Percentiles rank a stretch among this genome's conserved stretches.
These are phyloP conservation scores for Idaea aversata DNA, from an alignment of 2,888 invertebrate genomes.

Conservation along the genomic window DNA sequence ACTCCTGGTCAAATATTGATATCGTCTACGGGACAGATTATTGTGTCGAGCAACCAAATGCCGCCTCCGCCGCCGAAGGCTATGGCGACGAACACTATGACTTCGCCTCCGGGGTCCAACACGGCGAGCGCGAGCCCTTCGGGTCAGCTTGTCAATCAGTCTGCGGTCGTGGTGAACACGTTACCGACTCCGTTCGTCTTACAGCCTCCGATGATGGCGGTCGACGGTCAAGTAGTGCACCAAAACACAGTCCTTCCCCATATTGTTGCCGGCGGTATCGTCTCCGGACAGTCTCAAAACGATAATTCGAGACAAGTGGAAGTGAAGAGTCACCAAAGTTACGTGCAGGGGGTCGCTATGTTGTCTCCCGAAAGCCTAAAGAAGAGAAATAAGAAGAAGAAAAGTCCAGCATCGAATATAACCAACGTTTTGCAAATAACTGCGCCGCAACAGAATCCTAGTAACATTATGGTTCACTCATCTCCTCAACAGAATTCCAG, in stretches of 20 bases:
- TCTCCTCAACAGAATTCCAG: constrained; percentile 72
- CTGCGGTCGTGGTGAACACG: constrained; percentile 90
- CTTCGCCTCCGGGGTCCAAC: constrained; percentile 83
- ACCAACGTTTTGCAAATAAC: constrained; percentile 86
- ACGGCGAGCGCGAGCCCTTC: constrained; percentile 83
- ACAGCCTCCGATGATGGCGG: constrained; percentile 88
- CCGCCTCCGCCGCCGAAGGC: constrained; percentile 83
- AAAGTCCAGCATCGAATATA: constrained; percentile 84
- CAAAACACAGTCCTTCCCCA: constrained; percentile 86
- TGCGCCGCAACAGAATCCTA: constrained; percentile 83
- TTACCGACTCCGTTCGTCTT: constrained; percentile 88
- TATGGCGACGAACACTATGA: constrained; percentile 77
- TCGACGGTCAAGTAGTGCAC: constrained; percentile 85
- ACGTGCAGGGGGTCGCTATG: constrained; percentile 70
- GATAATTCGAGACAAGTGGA: constrained; percentile 78
- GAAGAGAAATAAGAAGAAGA: constrained; percentile 86
- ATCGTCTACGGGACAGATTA: constrained; percentile 86
- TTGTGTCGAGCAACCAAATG: constrained; percentile 84
- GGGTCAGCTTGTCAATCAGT: constrained; percentile 85
- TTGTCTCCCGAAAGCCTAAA: constrained; percentile 86
- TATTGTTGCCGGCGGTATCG: constrained; percentile 83
- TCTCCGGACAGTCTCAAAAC: constrained; percentile 76
- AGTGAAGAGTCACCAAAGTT: constrained; percentile 69
- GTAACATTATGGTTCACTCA: constrained; percentile 80
- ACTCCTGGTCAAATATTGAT: constrained; percentile 86